Base-by-base conservation (phyloP, 2,888 invertebrate species). In the Agonopterix alstromeriana region DNA sequence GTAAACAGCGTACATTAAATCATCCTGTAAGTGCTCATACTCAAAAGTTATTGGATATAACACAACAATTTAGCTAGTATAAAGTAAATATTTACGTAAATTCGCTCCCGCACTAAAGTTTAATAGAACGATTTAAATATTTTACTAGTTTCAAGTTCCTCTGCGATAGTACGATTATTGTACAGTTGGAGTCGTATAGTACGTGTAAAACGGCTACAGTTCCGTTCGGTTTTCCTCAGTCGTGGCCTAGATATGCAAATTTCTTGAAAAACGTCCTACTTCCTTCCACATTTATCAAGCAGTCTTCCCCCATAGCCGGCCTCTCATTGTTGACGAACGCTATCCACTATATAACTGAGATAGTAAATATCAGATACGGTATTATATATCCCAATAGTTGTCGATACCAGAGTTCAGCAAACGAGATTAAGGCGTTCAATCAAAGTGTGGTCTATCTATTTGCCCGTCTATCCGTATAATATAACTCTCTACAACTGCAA, bases 241-340 rank as follows among this genome's bases (percentile, higher is more conserved):
- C 60, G 59, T 63, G 65, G 60, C 63, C 64, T 64, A 65, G 63
- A 66, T 71, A 76, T 75, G 75, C 67, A 73, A 73, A 77, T 76
- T 68, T 70, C 66, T 66, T 67, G 70, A 65, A 68, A 66, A 70
- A 66, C 59, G 63, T 62, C 61, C 55, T 47, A 60, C 65, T 63
- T 61, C 62, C 70, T 49, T 50, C 46, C 46, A 44, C 51, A 56
- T 56, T 56, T 58, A 55, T 57, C 54, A 58, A 56, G 53, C 48
- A 44, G 49, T 45, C 45, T 38, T 51, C 40, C 46, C 14, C 35
- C 17, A 43, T 43, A 38, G 50, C 14, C 12, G 27, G 43, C 36
- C 17, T 35, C 14, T 38, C 36, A 41, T 40, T 41, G 41, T 45
- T 17, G 42, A 36, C 27, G 44, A 1, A 11, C 17, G 45, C 12